Conservation (phyloP, 2,888 invertebrate genomes). For the Drosophila anomalipes region DNA sequence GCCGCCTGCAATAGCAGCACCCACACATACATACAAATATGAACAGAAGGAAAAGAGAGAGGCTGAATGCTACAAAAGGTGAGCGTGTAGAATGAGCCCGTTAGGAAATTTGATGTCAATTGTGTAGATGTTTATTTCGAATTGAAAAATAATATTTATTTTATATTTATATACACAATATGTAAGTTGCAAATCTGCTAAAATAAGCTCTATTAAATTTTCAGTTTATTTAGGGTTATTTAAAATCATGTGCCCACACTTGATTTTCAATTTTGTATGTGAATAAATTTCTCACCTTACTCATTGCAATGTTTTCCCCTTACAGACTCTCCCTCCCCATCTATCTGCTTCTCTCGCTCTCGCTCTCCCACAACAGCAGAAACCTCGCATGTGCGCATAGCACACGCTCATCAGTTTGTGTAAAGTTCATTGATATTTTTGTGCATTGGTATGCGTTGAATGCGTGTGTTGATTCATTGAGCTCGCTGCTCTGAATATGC, state of each 20-base stretch:
- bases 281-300: conserved; percentile 47
- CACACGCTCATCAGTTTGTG: conserved; percentile 62
- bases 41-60: neutral
- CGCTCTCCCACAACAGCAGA: conserved; percentile 52
- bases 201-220: neutral
- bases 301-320: conserved; percentile 21
- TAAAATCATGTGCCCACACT: neutral
- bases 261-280: neutral
- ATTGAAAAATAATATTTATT: neutral
- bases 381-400: conserved; percentile 54
- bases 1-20: conserved; percentile 37
- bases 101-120: conserved; percentile 49
- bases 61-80: conserved; percentile 25
- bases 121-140: neutral
- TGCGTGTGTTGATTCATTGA: conserved; percentile 81
- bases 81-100: conserved; percentile 39
- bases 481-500: conserved; percentile 51
- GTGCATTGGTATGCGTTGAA: conserved; percentile 72
- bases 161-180: neutral
- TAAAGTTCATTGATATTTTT: conserved; percentile 84
- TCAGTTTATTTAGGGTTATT: neutral
- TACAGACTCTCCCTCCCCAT: conserved; percentile 17
- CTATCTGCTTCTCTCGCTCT: conserved; percentile 12
- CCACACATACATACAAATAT: conserved; percentile 40
- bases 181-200: too few relatives aligned